phyloP scores from a whole-genome alignment of 1,140 invertebrate genomes.

The Fopius arisanus region DNA sequence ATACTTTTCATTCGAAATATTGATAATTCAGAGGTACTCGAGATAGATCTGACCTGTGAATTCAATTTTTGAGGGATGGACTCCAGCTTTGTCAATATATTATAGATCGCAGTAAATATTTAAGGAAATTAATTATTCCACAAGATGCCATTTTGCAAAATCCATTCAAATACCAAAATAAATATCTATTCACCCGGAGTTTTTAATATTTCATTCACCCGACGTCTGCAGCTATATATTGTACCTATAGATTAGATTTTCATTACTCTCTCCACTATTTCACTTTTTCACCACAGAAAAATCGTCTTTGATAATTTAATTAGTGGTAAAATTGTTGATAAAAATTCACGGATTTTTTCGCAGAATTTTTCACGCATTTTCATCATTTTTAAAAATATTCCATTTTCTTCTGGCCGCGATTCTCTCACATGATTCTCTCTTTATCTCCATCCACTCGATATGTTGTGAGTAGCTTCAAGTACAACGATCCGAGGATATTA shows the following conservation, averaged over 20 bases:
- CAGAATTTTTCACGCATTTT: not conserved
- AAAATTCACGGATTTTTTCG: not conserved
- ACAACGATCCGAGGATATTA: constrained; percentile 30
- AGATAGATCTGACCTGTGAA: not conserved
- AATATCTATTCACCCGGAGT: not conserved
- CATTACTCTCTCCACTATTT: no score
- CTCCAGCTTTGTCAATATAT: not conserved
- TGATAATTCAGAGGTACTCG: not conserved
- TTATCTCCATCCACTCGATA: constrained; percentile 7
- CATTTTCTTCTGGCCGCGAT: not conserved
- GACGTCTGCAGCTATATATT: no score
- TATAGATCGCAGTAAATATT: not conserved
- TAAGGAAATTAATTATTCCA: not conserved
- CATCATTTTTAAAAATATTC: not conserved
- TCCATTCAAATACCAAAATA: not conserved
- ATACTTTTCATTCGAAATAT: not conserved
- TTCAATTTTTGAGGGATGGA: not conserved
- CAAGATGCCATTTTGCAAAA: not conserved
- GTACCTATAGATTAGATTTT: no score
- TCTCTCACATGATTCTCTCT: not conserved
- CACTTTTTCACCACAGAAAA: no score
- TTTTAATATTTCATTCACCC: not conserved
- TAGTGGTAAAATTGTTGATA: no score
- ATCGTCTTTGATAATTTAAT: no score
- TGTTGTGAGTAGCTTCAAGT: constrained; percentile 21